Base-by-base conservation (phyloP, 2,888 invertebrate genomes). In the Erpobdella octoculata region DNA sequence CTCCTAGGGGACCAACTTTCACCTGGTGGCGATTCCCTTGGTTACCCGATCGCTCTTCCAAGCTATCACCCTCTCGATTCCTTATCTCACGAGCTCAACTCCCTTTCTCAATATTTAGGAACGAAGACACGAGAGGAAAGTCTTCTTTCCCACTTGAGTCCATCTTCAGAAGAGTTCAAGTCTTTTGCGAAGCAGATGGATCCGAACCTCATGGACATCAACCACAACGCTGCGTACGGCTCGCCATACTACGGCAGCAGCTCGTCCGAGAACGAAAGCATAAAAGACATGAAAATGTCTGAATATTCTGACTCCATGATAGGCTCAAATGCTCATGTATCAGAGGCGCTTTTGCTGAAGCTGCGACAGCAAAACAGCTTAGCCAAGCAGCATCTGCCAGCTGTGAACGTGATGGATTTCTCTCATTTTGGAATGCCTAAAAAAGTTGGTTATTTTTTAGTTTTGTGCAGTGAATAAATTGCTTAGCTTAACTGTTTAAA, bases 281-380 rank as follows among this genome's bases (percentile, higher is more conserved):
- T 53, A 15, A 53, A 53, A 28, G 8, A 25, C 21, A 53, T 53
- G 53, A 53, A 53, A 28, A 12, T 53, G 4, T 15, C 53, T 6
- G 53, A 53, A 25, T 53, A 25, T n/a, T 9, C 53, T 1, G 53
- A 53, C 1, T 21, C 53, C 53, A 18, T 28, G 1, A 53, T 53
- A 28, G 28, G 25, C 48, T 18, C 53, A 15, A 53, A 53, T 53
- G 18, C 15, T 31, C 67, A 67, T 15, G 4, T 67, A 1, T 41
- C 38, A 2, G 67, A 67, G 28, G 67, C 67, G 1, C 46, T 67
- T 1, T 5, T 67, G 1, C 35, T 62, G n/a, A 62, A 35, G 31
- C 62, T 62, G 62, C 25, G 35, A 18, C 62, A 62, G n/a, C 62
- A 62, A 62, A 62, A 62, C 12, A 21, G 25, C n/a, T 28, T 38